Conservation (phyloP, 2,888 invertebrate genomes). For the Buathra laborator region DNA sequence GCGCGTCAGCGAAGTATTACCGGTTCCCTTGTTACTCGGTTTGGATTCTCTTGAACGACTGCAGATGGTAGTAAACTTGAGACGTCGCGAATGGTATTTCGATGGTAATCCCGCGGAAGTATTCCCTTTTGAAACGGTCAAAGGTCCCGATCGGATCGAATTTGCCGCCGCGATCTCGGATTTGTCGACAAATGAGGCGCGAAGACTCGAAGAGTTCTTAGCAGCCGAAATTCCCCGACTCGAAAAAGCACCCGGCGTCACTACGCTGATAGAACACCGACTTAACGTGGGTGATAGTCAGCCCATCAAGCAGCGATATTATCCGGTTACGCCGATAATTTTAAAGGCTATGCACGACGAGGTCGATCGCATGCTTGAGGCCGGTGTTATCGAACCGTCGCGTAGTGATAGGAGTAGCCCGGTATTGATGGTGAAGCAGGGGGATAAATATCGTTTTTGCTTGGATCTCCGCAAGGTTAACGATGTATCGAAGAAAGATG, state of each 20-base stretch:
- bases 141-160: too few relatives aligned
- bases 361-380: conserved; percentile 76
- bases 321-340: conserved; percentile 50
- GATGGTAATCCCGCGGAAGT: neutral
- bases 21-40: conserved; percentile 6
- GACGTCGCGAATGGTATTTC: neutral
- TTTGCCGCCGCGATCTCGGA: too few relatives aligned
- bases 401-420: too few relatives aligned
- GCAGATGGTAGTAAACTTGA: neutral
- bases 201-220: too few relatives aligned
- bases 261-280: conserved; percentile 20
- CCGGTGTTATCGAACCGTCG: conserved; percentile 68
- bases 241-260: neutral
- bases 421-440: too few relatives aligned
- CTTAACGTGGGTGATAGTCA: conserved; percentile 39
- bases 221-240: too few relatives aligned
- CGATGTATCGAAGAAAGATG: too few relatives aligned
- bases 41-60: neutral
- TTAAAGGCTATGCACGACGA: conserved; percentile 65
- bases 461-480: too few relatives aligned
- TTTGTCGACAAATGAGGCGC: too few relatives aligned
- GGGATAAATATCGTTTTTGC: too few relatives aligned
- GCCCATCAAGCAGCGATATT: conserved; percentile 62
- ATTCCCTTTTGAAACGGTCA: neutral
- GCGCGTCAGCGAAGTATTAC: neutral